A percentile compares a stretch with the other conserved stretches of the same genome.
These are phyloP conservation scores for Tragelaphus buxtoni DNA, from an alignment of 2,113 vertebrate species.

Conservation along the genomic window DNA sequence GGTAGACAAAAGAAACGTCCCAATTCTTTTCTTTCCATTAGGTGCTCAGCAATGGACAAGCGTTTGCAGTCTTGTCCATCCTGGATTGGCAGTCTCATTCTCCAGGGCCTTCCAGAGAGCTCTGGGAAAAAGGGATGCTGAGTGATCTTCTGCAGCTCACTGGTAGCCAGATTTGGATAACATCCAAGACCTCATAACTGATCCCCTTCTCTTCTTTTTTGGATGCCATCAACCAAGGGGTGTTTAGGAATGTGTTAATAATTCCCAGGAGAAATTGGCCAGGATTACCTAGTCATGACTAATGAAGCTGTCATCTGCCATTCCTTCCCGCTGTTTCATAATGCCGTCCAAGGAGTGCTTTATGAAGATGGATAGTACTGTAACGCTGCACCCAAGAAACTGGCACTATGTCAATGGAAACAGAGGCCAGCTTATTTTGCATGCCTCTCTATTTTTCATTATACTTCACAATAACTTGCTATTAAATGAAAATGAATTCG, in stretches of 20 bases:
- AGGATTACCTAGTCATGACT: constrained; percentile 79
- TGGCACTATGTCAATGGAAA: constrained; percentile 78
- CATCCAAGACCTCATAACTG: constrained; percentile 12
- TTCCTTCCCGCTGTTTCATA: constrained; percentile 81
- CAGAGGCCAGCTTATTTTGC: constrained; percentile 70
- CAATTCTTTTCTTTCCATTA: not conserved
- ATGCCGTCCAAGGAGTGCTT: constrained; percentile 72
- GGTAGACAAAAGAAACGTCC: not conserved
- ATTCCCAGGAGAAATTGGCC: constrained; percentile 79
- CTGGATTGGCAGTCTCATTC: not conserved
- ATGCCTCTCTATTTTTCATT: constrained; percentile 78
- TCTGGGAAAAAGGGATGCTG: not conserved
- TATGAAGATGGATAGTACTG: constrained; percentile 80
- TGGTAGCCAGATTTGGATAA: constrained; percentile 43
- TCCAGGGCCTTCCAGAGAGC: not conserved
- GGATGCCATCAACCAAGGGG: constrained; percentile 58
- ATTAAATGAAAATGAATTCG: constrained; percentile 79
- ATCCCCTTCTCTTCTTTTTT: constrained; percentile 7
- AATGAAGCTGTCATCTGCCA: constrained; percentile 80
- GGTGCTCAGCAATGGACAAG: not conserved
- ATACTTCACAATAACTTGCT: constrained; percentile 67
- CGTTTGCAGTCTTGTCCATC: not conserved
- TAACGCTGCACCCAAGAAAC: constrained; percentile 70
- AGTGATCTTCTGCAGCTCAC: not conserved
- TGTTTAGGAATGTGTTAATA: constrained; percentile 77